These are phyloP conservation scores for Alloplasta piceator DNA, from an alignment of 2,888 invertebrate genomes.

Conservation along the genomic window DNA sequence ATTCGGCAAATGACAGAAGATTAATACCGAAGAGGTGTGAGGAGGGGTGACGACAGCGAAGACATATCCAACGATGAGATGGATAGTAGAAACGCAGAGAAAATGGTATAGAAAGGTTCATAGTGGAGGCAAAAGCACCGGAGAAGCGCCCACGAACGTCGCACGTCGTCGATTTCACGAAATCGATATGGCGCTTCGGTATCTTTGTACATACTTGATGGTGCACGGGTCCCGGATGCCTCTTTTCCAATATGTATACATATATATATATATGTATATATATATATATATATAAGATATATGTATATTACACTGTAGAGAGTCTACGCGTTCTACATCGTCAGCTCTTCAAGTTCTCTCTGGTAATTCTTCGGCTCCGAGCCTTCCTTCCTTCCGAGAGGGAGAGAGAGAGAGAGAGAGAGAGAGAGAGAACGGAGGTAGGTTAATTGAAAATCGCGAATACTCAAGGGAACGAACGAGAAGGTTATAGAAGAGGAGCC, in stretches of 20 bases:
- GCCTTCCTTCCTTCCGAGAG: constrained; percentile 24
- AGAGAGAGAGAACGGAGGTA: constrained; percentile 55
- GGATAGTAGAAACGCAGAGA: constrained; percentile 11
- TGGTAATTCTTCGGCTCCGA: constrained; percentile 39
- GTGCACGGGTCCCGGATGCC: constrained; percentile 25
- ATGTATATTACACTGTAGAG: constrained; percentile 9
- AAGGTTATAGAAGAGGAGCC: constrained; percentile 34
- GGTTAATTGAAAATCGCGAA: constrained; percentile 77
- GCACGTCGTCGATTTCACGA: constrained; percentile 55
- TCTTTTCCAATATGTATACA: constrained; percentile 26
- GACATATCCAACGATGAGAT: constrained; percentile 12
- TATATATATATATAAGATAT: background rate
- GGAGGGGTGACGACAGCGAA: constrained; percentile 1
- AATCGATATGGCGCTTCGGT: constrained; percentile 63
- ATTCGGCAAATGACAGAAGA: background rate
- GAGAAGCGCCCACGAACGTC: constrained; percentile 31
- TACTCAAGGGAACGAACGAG: constrained; percentile 64
- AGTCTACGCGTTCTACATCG: constrained; percentile 35
- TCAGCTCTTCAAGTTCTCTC: constrained; percentile 50
- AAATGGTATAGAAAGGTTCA: constrained; percentile 24
- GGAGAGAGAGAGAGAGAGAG: constrained; percentile 48
- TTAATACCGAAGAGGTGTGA: background rate
- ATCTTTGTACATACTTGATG: constrained; percentile 13
- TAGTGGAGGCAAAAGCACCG: constrained; percentile 34
- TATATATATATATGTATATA: constrained; percentile 11